These are phyloP conservation scores for Cirrhinus mrigala DNA, from an alignment of 2,797 vertebrate species.

Conservation along the genomic window DNA sequence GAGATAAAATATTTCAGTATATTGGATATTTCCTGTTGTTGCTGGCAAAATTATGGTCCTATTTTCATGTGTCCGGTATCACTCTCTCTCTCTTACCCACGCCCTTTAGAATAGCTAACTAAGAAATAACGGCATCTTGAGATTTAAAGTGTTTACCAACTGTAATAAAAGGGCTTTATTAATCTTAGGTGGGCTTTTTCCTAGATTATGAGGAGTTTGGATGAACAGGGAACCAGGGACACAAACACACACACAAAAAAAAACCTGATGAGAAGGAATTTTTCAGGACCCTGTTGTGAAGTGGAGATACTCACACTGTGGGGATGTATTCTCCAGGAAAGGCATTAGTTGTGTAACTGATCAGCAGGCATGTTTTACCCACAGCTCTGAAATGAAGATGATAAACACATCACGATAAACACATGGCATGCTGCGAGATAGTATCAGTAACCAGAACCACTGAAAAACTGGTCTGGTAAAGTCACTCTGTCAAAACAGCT, in stretches of 20 bases:
- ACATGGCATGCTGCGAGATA: background rate
- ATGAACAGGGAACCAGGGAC: too few species aligned
- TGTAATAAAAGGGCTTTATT: too few species aligned
- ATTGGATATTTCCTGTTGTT: background rate
- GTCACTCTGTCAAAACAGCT: background rate
- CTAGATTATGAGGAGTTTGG: too few species aligned
- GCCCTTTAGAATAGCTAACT: background rate
- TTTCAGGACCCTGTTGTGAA: too few species aligned
- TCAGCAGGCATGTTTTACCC: slow-evolving; percentile 99
- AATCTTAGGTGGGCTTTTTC: too few species aligned
- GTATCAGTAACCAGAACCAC: background rate
- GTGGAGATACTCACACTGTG: slow-evolving; percentile 88
- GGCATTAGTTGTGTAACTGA: slow-evolving; percentile 99
- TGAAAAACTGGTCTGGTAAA: slow-evolving; percentile 1
- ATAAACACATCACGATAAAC: background rate
- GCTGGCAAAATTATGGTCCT: background rate
- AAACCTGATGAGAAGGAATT: too few species aligned
- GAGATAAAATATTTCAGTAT: background rate
- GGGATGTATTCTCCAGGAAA: slow-evolving; percentile 99
- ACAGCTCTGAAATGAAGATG: slow-evolving; percentile 85
- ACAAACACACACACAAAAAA: too few species aligned
- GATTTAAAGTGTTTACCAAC: too few species aligned
- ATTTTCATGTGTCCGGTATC: background rate
- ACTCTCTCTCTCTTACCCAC: background rate
- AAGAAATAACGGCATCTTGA: too few species aligned